Conservation (phyloP, 1,140 invertebrate genomes). For the Caligus rogercresseyi region DNA sequence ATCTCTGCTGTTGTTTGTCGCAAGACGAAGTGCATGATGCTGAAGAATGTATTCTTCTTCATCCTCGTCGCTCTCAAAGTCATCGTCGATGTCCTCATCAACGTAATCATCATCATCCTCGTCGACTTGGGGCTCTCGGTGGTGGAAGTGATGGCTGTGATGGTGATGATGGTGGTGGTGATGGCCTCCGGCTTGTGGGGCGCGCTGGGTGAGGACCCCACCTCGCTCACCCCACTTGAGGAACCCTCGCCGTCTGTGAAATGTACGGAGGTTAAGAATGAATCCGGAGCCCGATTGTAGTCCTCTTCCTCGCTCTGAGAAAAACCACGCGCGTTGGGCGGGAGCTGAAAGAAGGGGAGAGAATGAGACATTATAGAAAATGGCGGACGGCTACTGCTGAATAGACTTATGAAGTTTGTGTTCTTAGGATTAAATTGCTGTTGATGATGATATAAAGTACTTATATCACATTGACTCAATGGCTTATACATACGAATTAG, state of each 20-base stretch:
- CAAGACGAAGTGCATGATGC: too few species aligned
- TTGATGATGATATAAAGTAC: too few species aligned
- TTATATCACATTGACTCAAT: too few species aligned
- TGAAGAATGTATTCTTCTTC: not conserved
- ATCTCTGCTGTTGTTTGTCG: too few species aligned
- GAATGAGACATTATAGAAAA: too few species aligned
- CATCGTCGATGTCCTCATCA: conserved; percentile 7
- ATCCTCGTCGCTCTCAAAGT: conserved; percentile 13
- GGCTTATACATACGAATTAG: too few species aligned
- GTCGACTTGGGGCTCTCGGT: not conserved
- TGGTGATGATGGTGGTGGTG: not conserved
- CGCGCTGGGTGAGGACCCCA: not conserved
- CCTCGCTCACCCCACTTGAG: not conserved
- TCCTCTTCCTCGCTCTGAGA: not conserved
- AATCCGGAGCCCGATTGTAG: too few species aligned
- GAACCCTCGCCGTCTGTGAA: not conserved
- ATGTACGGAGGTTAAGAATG: not conserved
- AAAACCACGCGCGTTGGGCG: not conserved
- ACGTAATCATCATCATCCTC: not conserved
- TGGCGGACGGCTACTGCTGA: too few species aligned
- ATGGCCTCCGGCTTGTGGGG: not conserved
- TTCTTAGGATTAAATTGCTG: too few species aligned
- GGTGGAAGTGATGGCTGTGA: not conserved
- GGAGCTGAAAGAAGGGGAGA: not conserved
- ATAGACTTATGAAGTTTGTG: too few species aligned